Evolutionary conservation across 1,140 invertebrate species (phyloP).

Genomic region (Drosophila sucinea): DNA sequence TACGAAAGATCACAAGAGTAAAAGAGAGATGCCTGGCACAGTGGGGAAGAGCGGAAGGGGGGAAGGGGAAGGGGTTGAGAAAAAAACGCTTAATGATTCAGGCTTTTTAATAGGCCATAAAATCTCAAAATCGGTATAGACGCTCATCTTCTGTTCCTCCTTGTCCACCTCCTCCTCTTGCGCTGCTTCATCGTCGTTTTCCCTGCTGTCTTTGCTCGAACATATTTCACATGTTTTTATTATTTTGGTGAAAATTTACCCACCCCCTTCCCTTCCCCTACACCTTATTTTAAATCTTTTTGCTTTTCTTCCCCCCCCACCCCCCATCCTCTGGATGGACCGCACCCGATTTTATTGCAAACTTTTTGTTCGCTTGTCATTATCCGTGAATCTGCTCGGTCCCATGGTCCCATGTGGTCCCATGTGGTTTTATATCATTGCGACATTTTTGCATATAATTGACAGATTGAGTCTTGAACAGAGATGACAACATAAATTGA

Average conservation of each 20-base stretch:
- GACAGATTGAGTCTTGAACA: conserved; percentile 45
- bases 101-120: conserved; percentile 79
- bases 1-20: conserved; percentile 16
- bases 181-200: too few species aligned
- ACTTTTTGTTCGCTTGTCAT: conserved; percentile 5
- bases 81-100: conserved; percentile 77
- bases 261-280: conserved; percentile 27
- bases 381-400: conserved; percentile 1
- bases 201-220: conserved; percentile 59
- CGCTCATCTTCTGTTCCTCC: conserved; percentile 1
- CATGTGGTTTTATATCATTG: conserved; percentile 74
- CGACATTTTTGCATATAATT: conserved; percentile 64
- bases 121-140: conserved; percentile 76
- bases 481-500: conserved; percentile 17
- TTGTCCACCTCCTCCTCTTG: background rate
- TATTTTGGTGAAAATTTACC: conserved; percentile 60
- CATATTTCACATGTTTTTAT: conserved; percentile 81
- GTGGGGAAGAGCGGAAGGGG: too few species aligned
- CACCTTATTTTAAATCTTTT: conserved; percentile 47
- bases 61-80: conserved; percentile 5
- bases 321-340: background rate
- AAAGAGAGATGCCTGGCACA: too few species aligned
- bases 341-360: background rate
- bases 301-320: conserved; percentile 23
- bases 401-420: conserved; percentile 48